Evolutionary conservation across 1,140 invertebrate genomes (phyloP), one percentile per base, ranked within the genome.

Genomic region (Zaprionus taronus): DNA sequence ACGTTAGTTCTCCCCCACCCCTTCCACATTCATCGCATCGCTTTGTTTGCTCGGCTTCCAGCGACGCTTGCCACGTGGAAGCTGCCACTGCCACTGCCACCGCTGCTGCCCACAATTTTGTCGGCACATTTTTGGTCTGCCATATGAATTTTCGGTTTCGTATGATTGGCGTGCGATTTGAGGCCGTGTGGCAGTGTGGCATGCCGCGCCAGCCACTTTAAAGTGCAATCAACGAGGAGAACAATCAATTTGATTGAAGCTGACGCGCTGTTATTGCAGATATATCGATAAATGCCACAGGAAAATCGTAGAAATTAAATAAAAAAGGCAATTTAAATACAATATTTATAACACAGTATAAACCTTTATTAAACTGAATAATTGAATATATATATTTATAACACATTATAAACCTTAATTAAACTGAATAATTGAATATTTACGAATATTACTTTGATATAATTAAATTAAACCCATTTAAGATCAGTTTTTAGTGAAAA

Each of bases 131-230:
- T 82, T 71, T 79, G 76, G 76, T 83, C 55, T 63, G 60, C 80
- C 80, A 83, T 64, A 83, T 82, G 80, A 82, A 82, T 82, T 79
- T 75, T 47, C 57, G 64, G 61, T 61, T 64, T 72, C 55, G 36
- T 31, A 44, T 36, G 44, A 17, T 51, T 26, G 49, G 49, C 22
- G 12, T 34, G 31, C 17, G 4, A 51, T 51, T 51, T 51, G 47
- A 58, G 56, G 36, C 20, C n/a, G 15, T 44, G 41, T 44, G 31
- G 31, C 31, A 11, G 12, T 31, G 26, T 75, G 63, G 63, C 70
- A 51, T 36, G 31, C 34, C 56, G 41, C 44, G 60, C 38, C 9
- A 11, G 51, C 38, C 57, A 22, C 34, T 66, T 73, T 68, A 61
- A 68, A 68, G 47, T 41, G 31, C 49, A 55, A 71, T 61, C 44